These are phyloP conservation scores for Notothenia rossii DNA, from an alignment of 2,113 vertebrate species.

Conservation along the genomic window DNA sequence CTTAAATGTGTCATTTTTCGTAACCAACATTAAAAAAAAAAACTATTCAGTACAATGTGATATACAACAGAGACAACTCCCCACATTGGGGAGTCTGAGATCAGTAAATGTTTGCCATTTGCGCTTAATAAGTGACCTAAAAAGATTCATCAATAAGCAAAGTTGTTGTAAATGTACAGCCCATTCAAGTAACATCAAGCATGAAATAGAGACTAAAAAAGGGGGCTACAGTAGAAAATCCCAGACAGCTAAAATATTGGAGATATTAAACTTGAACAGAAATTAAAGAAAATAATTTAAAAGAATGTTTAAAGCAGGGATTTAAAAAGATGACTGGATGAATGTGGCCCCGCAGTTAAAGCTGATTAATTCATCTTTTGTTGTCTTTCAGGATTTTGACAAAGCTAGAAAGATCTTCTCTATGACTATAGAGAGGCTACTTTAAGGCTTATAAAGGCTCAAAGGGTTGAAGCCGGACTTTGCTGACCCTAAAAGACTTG, in stretches of 20 bases:
- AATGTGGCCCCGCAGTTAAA: background rate
- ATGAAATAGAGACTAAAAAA: background rate
- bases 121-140: background rate
- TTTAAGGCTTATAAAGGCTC: background rate
- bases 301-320: background rate
- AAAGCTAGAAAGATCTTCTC: background rate
- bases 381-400: slow-evolving; percentile 6
- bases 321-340: slow-evolving; percentile 1
- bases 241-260: background rate
- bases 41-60: background rate
- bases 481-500: background rate
- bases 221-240: background rate
- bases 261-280: background rate
- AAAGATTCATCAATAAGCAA: too few species aligned
- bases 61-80: background rate
- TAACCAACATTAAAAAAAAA: background rate
- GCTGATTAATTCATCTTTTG: slow-evolving; percentile 14
- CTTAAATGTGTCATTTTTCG: too few species aligned
- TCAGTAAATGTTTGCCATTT: background rate
- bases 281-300: background rate
- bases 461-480: background rate
- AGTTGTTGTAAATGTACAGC: background rate
- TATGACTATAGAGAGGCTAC: background rate
- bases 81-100: background rate
- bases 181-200: background rate